Evolutionary conservation across 1,140 invertebrate genomes (phyloP).

Genomic region (Octopus bimaculoides): DNA sequence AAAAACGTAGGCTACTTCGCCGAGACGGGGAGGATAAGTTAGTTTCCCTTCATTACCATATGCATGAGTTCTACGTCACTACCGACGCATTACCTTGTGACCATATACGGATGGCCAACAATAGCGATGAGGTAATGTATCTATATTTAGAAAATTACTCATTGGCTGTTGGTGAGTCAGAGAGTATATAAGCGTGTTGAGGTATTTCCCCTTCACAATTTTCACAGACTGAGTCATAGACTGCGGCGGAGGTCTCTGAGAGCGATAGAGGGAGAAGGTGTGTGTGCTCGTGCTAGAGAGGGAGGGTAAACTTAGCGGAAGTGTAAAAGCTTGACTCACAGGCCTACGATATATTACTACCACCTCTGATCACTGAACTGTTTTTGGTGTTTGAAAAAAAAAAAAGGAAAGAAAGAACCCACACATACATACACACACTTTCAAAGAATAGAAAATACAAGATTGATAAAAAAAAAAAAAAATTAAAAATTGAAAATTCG

Average conservation of each 20-base stretch:
- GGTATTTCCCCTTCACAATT: neutral
- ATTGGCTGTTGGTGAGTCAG: neutral
- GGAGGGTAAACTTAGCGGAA: neutral
- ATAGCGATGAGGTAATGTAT: neutral
- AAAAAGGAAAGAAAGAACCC: too few relatives aligned
- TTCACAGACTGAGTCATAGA: neutral
- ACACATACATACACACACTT: too few relatives aligned
- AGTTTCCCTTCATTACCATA: neutral
- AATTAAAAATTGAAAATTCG: too few relatives aligned
- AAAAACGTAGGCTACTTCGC: too few relatives aligned
- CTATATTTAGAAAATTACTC: neutral
- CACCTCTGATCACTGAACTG: neutral
- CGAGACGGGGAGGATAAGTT: too few relatives aligned
- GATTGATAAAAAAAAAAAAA: too few relatives aligned
- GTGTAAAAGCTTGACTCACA: neutral
- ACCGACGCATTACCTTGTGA: neutral
- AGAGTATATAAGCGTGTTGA: neutral
- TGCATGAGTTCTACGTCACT: neutral
- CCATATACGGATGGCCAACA: neutral
- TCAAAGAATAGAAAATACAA: too few relatives aligned
- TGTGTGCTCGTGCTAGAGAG: neutral
- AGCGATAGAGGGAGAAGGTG: neutral
- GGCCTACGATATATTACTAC: neutral
- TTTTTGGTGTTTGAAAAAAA: too few relatives aligned
- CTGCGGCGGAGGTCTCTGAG: neutral